Percentiles rank a stretch among this genome's conserved stretches.
phyloP scores from a whole-genome alignment of 2,797 vertebrate species.

The Hydrolagus colliei region DNA sequence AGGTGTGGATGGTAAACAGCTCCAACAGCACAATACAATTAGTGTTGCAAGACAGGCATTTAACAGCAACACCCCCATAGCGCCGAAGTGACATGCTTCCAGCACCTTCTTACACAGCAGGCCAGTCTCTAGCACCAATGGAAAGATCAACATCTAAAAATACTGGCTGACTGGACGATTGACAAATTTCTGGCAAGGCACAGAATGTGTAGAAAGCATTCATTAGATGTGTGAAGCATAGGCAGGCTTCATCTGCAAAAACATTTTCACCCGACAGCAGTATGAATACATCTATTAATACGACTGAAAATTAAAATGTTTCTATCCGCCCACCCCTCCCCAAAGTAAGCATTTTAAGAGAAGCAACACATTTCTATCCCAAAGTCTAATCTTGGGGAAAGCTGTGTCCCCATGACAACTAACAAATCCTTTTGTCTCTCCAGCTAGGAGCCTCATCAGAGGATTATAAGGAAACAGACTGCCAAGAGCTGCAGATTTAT shows the following conservation, averaged over 20 bases:
- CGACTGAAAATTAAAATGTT: too few relatives aligned
- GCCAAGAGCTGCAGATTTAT: neutral
- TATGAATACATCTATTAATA: too few relatives aligned
- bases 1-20: neutral
- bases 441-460: neutral
- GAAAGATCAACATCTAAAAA: neutral
- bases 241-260: neutral
- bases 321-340: too few relatives aligned
- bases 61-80: neutral
- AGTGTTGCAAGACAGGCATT: neutral
- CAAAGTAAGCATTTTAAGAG: neutral
- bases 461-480: neutral
- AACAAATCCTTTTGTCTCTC: neutral
- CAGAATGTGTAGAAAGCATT: neutral
- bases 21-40: neutral
- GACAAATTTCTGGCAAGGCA: neutral
- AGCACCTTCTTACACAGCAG: neutral
- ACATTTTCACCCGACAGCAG: too few relatives aligned
- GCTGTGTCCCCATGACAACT: neutral
- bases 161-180: neutral
- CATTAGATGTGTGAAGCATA: neutral
- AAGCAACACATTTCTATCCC: neutral
- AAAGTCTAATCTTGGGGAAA: neutral
- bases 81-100: neutral
- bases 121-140: neutral